A percentile compares a stretch with the other conserved stretches of the same genome.
Evolutionary conservation across 2,797 vertebrate species (phyloP).

Genomic region (Peromyscus aztecus): DNA sequence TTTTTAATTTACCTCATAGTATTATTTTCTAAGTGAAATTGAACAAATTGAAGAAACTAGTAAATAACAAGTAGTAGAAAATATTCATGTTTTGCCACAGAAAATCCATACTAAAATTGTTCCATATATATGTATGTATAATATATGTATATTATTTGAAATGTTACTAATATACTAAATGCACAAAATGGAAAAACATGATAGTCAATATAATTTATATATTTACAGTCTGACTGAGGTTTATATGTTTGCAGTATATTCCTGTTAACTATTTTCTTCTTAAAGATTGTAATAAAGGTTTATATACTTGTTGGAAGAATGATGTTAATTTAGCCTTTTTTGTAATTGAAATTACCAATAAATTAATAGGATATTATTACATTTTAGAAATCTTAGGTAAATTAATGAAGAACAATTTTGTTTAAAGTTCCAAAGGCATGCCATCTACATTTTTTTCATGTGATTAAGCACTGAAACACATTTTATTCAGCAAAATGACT

Average conservation of each 20-base stretch:
- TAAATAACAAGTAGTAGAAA: background rate
- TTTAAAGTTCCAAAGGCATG: slow-evolving; percentile 54
- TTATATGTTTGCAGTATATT: background rate
- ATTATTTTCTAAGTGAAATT: slow-evolving; percentile 24
- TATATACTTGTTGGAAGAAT: background rate
- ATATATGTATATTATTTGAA: background rate
- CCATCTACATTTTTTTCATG: slow-evolving; percentile 42
- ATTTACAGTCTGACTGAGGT: background rate
- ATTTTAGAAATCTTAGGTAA: slow-evolving; percentile 43
- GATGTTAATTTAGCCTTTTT: background rate
- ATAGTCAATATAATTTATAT: background rate
- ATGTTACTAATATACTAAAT: background rate
- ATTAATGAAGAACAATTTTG: slow-evolving; percentile 36
- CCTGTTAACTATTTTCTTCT: slow-evolving; percentile 34
- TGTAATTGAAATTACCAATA: background rate
- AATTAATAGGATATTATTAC: slow-evolving; percentile 12
- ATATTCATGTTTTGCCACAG: background rate
- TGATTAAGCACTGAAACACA: slow-evolving; percentile 43
- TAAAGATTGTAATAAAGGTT: background rate
- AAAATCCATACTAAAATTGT: background rate
- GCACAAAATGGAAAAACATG: accelerated
- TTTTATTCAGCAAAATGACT: slow-evolving; percentile 38
- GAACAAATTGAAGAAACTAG: background rate
- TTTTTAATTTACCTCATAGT: background rate
- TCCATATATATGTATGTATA: background rate